These are phyloP conservation scores for Melanocharis versteri DNA, from an alignment of 2,113 vertebrate species.

Conservation along the genomic window DNA sequence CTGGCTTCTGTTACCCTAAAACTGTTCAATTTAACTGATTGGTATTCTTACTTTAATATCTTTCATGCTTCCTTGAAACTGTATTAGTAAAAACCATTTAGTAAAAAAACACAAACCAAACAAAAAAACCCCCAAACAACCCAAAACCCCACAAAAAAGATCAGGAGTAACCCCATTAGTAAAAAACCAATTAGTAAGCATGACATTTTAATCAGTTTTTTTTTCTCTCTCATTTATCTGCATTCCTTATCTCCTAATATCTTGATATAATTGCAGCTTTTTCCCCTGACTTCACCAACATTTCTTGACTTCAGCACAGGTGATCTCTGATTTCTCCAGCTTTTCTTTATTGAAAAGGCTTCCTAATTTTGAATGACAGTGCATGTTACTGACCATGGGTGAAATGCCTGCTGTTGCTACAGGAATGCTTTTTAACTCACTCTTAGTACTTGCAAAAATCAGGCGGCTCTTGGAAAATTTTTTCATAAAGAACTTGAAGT, in stretches of 20 bases:
- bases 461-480: background rate
- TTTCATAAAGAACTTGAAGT: background rate
- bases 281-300: background rate
- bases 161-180: no score
- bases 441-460: background rate
- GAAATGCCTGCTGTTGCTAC: background rate
- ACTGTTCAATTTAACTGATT: background rate
- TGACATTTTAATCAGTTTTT: background rate
- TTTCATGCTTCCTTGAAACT: background rate
- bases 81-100: background rate
- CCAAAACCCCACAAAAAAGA: background rate
- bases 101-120: background rate
- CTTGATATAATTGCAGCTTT: background rate
- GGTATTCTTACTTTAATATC: background rate
- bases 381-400: background rate
- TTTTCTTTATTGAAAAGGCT: background rate
- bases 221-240: background rate
- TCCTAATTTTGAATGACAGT: background rate
- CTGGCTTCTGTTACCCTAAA: background rate
- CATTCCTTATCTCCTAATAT: background rate
- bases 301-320: background rate
- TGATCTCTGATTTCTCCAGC: background rate
- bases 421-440: background rate
- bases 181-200: background rate
- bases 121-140: background rate